A percentile compares a stretch with the other conserved stretches of the same genome.
These are phyloP conservation scores for Gorsachius magnificus DNA, from an alignment of 2,797 vertebrate genomes.

Conservation along the genomic window DNA sequence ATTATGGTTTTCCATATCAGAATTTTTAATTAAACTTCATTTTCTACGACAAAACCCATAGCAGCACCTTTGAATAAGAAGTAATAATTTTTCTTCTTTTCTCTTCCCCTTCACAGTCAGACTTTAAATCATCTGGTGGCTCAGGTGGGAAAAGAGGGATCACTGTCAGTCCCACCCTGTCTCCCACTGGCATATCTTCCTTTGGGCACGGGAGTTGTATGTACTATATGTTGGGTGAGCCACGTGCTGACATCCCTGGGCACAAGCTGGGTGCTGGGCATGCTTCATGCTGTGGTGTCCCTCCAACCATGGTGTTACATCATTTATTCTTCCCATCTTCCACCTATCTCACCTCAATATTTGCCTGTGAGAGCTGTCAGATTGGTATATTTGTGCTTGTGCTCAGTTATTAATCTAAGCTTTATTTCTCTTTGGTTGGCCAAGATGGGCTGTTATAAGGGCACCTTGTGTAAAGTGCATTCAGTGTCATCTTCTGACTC, in stretches of 20 bases:
- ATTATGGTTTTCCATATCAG: neutral
- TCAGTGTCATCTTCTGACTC: neutral
- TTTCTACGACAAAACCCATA: neutral
- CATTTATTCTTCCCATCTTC: neutral
- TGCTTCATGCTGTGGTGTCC: neutral
- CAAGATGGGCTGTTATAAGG: neutral
- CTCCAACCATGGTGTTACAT: neutral
- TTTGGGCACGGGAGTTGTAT: neutral
- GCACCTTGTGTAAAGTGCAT: neutral
- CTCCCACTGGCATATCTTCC: rapidly evolving
- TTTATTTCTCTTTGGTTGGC: neutral
- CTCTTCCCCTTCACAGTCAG: neutral
- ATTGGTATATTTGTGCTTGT: neutral
- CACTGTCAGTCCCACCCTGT: neutral
- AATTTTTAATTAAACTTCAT: neutral
- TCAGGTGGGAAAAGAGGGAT: neutral
- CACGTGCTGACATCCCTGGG: neutral
- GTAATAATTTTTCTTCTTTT: neutral
- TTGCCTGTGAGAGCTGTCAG: neutral
- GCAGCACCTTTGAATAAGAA: neutral
- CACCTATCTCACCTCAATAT: neutral
- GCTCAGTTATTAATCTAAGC: neutral
- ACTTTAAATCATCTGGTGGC: neutral
- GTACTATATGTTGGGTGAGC: neutral
- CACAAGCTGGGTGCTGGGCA: neutral